Evolutionary conservation across 2,113 vertebrate species (phyloP).

Genomic region (Noturus placidus): DNA sequence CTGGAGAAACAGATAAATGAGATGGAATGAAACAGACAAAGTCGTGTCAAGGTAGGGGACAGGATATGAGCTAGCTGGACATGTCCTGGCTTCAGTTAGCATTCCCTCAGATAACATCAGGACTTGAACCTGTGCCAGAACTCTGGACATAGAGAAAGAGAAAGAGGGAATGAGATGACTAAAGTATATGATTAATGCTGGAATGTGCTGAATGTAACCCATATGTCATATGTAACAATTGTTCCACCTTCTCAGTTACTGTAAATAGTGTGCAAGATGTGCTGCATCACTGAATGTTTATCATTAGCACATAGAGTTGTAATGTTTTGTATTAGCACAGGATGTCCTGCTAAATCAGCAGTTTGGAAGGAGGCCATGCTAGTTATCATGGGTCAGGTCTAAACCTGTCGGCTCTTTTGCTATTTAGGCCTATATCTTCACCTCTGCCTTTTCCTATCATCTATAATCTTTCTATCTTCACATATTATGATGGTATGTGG

Average conservation of each 20-base stretch:
- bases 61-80: slow-evolving; percentile 56
- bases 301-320: neutral
- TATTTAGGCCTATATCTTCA: slow-evolving; percentile 26
- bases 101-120: slow-evolving; percentile 64
- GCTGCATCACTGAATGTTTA: slow-evolving; percentile 18
- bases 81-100: slow-evolving; percentile 54
- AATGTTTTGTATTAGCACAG: slow-evolving; percentile 26
- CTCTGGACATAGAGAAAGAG: neutral
- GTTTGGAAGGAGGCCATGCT: slow-evolving; percentile 21
- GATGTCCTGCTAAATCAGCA: slow-evolving; percentile 6
- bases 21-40: slow-evolving; percentile 8
- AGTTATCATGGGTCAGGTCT: slow-evolving; percentile 14
- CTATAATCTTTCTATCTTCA: neutral
- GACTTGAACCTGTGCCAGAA: slow-evolving; percentile 57
- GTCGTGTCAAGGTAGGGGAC: slow-evolving; percentile 25
- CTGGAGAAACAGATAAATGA: neutral
- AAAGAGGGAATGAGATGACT: neutral
- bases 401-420: slow-evolving; percentile 32
- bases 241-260: slow-evolving; percentile 31
- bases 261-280: slow-evolving; percentile 15
- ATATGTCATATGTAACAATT: slow-evolving; percentile 30
- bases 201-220: slow-evolving; percentile 21
- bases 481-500: neutral
- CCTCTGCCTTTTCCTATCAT: neutral
- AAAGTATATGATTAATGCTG: neutral